phyloP scores from a whole-genome alignment of 2,888 invertebrate genomes.

The Calephelis perditalis region DNA sequence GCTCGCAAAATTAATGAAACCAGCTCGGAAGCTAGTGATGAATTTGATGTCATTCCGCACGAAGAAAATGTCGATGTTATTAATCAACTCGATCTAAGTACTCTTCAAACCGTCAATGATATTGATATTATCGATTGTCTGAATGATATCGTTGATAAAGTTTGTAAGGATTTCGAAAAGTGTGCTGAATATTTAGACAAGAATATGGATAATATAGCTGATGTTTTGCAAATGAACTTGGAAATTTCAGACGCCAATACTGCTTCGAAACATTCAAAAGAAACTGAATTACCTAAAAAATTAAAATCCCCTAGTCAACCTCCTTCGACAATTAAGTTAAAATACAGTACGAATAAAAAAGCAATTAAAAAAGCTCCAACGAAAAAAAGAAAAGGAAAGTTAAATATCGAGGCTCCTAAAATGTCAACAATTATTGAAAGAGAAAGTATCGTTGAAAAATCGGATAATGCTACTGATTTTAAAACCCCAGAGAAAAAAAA shows the following conservation, averaged over 20 bases:
- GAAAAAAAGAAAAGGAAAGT: constrained; percentile 31
- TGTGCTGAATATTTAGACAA: constrained; percentile 38
- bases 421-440: constrained; percentile 45
- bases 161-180: constrained; percentile 49
- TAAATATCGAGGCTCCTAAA: constrained; percentile 27
- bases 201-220: constrained; percentile 16
- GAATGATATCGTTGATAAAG: constrained; percentile 49
- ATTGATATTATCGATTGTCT: constrained; percentile 49
- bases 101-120: constrained; percentile 26
- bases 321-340: constrained; percentile 34
- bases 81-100: neutral
- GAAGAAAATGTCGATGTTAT: constrained; percentile 27
- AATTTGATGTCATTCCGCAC: constrained; percentile 36
- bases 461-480: constrained; percentile 18
- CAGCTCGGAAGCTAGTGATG: constrained; percentile 47
- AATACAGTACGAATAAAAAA: constrained; percentile 30
- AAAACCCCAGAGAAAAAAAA: constrained; percentile 19
- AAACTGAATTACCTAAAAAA: constrained; percentile 9
- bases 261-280: constrained; percentile 14
- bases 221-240: neutral
- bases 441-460: constrained; percentile 29
- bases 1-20: constrained; percentile 53
- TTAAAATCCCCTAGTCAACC: too few relatives aligned
- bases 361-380: constrained; percentile 27
- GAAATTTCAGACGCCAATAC: neutral